These are phyloP conservation scores for Indicator indicator DNA, from an alignment of 2,113 vertebrate species.

Conservation along the genomic window DNA sequence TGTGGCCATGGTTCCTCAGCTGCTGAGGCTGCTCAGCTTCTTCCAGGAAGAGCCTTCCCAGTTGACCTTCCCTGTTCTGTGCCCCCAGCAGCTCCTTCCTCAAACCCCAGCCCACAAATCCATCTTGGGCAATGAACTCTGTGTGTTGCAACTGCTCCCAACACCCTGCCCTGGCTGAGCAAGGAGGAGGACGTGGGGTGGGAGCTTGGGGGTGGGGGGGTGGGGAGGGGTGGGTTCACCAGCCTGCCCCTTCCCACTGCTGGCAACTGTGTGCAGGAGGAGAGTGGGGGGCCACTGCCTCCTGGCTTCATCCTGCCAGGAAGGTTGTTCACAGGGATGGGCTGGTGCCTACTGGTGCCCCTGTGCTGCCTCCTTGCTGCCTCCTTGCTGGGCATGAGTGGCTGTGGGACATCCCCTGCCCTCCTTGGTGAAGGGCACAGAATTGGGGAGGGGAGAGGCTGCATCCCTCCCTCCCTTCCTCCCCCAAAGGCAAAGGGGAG, in stretches of 20 bases:
- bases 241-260: rapidly evolving
- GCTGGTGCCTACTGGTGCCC: not conserved
- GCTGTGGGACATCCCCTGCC: rapidly evolving
- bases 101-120: not conserved
- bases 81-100: not conserved
- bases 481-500: not conserved
- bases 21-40: not conserved
- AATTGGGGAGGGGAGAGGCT: not conserved
- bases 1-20: rapidly evolving
- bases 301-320: rapidly evolving
- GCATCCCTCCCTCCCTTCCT: not conserved
- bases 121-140: conserved; percentile 3
- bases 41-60: conserved; percentile 9
- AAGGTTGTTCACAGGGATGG: rapidly evolving
- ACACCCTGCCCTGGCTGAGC: not conserved
- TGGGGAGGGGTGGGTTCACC: not conserved
- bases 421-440: rapidly evolving
- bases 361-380: not conserved
- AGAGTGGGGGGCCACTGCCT: not conserved
- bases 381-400: rapidly evolving
- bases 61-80: not conserved
- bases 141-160: conserved; percentile 19
- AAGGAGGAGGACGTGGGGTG: not conserved
- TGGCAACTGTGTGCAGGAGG: not conserved
- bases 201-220: not conserved